phyloP scores from a whole-genome alignment of 1,140 invertebrate species.

The Drosophila sp. region DNA sequence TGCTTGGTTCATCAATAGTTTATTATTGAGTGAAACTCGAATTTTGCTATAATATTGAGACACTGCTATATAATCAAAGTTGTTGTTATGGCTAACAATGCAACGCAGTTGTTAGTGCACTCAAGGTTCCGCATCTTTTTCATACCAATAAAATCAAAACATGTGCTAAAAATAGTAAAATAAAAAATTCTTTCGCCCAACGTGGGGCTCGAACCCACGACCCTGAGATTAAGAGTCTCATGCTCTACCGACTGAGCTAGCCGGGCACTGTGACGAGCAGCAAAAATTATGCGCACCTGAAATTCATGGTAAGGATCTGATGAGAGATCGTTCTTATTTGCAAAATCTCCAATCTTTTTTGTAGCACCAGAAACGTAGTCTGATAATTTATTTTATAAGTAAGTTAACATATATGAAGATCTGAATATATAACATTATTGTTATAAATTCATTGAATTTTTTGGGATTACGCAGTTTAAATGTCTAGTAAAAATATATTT shows the following conservation, averaged over 20 bases:
- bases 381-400: too few species aligned
- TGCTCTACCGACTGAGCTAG: conserved; percentile 96
- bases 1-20: conserved; percentile 27
- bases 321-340: not conserved
- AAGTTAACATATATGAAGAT: too few species aligned
- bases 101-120: conserved; percentile 31
- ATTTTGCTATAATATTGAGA: not conserved
- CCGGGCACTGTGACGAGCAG: conserved; percentile 85
- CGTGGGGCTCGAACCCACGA: conserved; percentile 41
- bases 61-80: conserved; percentile 7
- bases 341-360: too few species aligned
- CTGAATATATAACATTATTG: too few species aligned
- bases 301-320: not conserved
- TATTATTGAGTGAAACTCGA: conserved; percentile 31
- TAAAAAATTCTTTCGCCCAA: conserved; percentile 61
- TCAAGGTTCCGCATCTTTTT: conserved; percentile 5
- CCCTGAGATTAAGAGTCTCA: conserved; percentile 95
- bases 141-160: not conserved
- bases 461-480: too few species aligned
- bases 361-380: too few species aligned
- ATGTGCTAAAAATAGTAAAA: conserved; percentile 85
- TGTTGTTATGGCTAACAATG: conserved; percentile 43
- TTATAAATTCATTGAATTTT: too few species aligned
- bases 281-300: not conserved
- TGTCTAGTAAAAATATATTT: too few species aligned